A percentile compares a stretch with the other conserved stretches of the same genome.
Evolutionary conservation across 2,888 invertebrate species (phyloP).

Genomic region (Drosophila histrio): DNA sequence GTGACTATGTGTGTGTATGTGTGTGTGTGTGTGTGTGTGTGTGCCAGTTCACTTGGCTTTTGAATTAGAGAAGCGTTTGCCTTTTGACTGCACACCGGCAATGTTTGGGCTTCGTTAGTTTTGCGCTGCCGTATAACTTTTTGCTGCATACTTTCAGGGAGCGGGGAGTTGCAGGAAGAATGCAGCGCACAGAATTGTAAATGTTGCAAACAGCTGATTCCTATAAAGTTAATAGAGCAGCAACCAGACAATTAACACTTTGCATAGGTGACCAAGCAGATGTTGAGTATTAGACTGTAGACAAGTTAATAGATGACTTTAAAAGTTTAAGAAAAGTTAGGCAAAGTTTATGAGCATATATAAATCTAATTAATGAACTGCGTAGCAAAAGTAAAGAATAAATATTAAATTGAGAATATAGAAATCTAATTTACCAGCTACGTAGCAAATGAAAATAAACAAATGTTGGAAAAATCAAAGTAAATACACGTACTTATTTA

Average conservation of each 20-base stretch:
- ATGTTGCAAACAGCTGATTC: conserved; percentile 33
- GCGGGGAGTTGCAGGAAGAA: neutral
- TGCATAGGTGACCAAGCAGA: conserved; percentile 18
- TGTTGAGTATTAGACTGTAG: neutral
- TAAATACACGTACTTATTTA: no score
- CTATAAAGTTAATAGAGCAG: conserved; percentile 55
- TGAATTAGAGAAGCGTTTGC: conserved; percentile 70
- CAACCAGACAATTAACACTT: conserved; percentile 53
- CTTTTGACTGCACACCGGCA: conserved; percentile 76
- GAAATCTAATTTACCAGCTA: no score
- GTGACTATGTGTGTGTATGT: conserved; percentile 1
- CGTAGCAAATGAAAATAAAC: no score
- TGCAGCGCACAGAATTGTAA: conserved; percentile 8
- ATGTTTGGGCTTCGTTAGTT: conserved; percentile 77
- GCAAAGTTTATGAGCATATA: neutral
- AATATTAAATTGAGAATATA: no score
- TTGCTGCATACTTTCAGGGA: neutral
- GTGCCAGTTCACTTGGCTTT: conserved; percentile 74
- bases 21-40: conserved; percentile 11
- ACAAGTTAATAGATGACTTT: no score
- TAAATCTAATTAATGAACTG: no score
- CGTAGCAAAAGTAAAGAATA: no score
- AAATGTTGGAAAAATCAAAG: no score
- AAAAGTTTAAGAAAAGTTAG: neutral
- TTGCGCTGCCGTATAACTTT: conserved; percentile 28